phyloP scores from a whole-genome alignment of 2,888 invertebrate genomes.

The Drosophila rellima region DNA sequence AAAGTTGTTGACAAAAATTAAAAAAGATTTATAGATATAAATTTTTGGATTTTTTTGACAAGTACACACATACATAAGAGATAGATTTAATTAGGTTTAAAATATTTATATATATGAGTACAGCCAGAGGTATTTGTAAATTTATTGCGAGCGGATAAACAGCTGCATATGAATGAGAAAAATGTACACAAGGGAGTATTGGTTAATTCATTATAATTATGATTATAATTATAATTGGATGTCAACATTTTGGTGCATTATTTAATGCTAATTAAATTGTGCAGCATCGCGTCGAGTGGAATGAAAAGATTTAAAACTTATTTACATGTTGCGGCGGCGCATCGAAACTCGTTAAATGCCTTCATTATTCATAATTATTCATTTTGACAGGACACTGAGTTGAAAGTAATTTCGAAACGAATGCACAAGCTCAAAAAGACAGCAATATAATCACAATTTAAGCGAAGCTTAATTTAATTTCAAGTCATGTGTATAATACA shows the following conservation, averaged over 20 bases:
- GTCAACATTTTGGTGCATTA: constrained; percentile 27
- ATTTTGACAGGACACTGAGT: constrained; percentile 17
- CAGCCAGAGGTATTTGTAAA: neutral
- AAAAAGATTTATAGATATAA: neutral
- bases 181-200: constrained; percentile 18
- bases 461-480: constrained; percentile 10
- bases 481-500: constrained; percentile 26
- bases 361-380: constrained; percentile 40
- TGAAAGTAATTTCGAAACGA: constrained; percentile 19
- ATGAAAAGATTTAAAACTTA: constrained; percentile 29
- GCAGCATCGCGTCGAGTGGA: constrained; percentile 24
- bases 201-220: constrained; percentile 24
- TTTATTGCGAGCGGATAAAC: neutral
- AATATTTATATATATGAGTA: constrained; percentile 2
- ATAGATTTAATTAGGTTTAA: neutral
- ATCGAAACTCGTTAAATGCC: constrained; percentile 23
- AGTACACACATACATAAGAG: neutral
- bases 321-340: constrained; percentile 39
- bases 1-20: constrained; percentile 8
- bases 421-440: constrained; percentile 25
- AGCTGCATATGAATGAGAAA: constrained; percentile 21
- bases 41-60: neutral
- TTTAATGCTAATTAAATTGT: constrained; percentile 54
- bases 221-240: constrained; percentile 15
- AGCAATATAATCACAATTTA: constrained; percentile 31